Evolutionary conservation across 2,797 vertebrate species (phyloP).

Genomic region (Menidia menidia): DNA sequence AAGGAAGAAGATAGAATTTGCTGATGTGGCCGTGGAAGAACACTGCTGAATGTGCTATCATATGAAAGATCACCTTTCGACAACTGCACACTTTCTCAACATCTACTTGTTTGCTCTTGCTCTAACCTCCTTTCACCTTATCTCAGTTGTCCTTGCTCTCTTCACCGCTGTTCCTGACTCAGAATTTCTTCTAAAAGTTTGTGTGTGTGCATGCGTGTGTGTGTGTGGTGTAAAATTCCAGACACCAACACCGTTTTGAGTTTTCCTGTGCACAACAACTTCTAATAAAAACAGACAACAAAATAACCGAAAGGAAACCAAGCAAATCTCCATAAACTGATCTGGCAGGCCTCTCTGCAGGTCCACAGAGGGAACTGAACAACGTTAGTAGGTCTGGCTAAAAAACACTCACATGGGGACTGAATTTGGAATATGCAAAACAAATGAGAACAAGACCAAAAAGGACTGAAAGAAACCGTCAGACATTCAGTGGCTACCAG

Average conservation of each 20-base stretch:
- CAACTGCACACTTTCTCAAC: constrained; percentile 16
- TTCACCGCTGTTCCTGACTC: constrained; percentile 6
- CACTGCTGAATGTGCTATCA: constrained; percentile 34
- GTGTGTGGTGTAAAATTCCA: constrained; percentile 18
- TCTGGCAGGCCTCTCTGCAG: constrained; percentile 19
- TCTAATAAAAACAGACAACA: constrained; percentile 9
- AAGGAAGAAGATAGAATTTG: constrained; percentile 15
- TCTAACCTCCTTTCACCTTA: constrained; percentile 6
- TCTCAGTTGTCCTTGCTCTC: no score
- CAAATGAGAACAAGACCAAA: constrained; percentile 9
- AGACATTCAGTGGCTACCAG: constrained; percentile 44
- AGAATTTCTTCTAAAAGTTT: background rate
- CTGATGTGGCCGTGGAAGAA: constrained; percentile 37
- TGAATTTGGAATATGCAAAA: constrained; percentile 36
- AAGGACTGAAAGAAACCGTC: constrained; percentile 18
- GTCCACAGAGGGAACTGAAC: constrained; percentile 28
- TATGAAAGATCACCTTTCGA: constrained; percentile 55
- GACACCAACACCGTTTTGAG: constrained; percentile 65
- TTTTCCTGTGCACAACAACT: constrained; percentile 53
- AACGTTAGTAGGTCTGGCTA: constrained; percentile 26
- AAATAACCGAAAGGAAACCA: constrained; percentile 25
- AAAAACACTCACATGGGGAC: constrained; percentile 45
- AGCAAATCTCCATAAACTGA: constrained; percentile 51
- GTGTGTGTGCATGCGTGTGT: constrained; percentile 4
- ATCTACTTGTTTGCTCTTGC: constrained; percentile 38